Evolutionary conservation across 1,140 invertebrate species (phyloP).

Genomic region (Stegodyphus mimosarum): DNA sequence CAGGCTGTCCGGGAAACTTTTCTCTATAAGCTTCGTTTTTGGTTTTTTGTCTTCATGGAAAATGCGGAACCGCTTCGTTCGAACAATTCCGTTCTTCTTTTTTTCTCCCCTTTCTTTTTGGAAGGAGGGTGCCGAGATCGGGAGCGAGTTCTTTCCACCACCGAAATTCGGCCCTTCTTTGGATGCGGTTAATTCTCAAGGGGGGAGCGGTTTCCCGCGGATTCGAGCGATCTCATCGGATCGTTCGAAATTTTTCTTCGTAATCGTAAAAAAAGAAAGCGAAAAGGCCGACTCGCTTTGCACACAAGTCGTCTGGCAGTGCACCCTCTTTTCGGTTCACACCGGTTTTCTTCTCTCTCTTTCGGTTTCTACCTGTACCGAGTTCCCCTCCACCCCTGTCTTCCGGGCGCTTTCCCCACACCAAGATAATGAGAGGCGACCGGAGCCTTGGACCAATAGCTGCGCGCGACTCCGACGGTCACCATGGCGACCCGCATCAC

Average conservation of each 20-base stretch:
- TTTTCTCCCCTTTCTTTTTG: too few species aligned
- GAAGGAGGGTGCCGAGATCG: too few species aligned
- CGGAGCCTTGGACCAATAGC: conserved; percentile 8
- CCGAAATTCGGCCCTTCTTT: not conserved
- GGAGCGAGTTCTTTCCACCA: too few species aligned
- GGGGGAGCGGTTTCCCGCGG: not conserved
- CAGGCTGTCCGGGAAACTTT: not conserved
- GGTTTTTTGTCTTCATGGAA: too few species aligned
- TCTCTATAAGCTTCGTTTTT: too few species aligned
- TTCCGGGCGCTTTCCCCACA: conserved; percentile 38
- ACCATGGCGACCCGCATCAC: conserved; percentile 54
- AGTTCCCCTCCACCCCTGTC: conserved; percentile 3
- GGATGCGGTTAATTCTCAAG: not conserved
- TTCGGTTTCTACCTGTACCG: conserved; percentile 40
- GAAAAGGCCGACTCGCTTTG: too few species aligned
- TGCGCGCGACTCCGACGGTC: conserved; percentile 28
- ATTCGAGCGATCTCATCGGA: not conserved
- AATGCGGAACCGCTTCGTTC: too few species aligned
- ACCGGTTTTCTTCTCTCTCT: conserved; percentile 12
- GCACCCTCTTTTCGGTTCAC: conserved; percentile 20
- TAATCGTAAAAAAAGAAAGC: not conserved
- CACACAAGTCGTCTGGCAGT: conserved; percentile 4
- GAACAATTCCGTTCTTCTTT: too few species aligned
- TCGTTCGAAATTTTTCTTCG: not conserved
- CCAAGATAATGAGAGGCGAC: conserved; percentile 40